Evolutionary conservation across 2,797 vertebrate genomes (phyloP).

Genomic region (Amniataba percoides): DNA sequence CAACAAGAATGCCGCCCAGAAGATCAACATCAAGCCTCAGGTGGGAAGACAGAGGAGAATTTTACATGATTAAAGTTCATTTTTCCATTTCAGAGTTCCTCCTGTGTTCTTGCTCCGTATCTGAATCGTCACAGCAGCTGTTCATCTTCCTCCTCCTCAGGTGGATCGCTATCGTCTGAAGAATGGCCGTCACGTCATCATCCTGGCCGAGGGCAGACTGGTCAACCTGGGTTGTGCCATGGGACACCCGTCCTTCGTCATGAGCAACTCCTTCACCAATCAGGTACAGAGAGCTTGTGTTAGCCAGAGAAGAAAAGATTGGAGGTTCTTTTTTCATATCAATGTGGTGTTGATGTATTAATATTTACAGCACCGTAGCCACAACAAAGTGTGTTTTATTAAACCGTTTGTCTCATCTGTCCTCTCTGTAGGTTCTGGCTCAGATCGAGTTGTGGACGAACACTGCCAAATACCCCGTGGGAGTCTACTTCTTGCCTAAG

Average conservation of each 20-base stretch:
- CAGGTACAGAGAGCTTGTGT: conserved; percentile 79
- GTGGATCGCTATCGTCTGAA: conserved; percentile 94
- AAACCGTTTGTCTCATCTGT: neutral
- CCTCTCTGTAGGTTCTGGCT: conserved; percentile 87
- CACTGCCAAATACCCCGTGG: conserved; percentile 90
- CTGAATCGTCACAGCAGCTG: neutral
- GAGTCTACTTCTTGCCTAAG: conserved; percentile 98
- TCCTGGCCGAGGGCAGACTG: conserved; percentile 94
- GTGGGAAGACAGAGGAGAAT: no score
- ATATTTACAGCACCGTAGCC: neutral
- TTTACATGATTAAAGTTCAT: no score
- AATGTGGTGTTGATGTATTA: no score
- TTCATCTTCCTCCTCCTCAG: conserved; percentile 75
- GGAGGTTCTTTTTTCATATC: no score
- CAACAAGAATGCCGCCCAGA: conserved; percentile 89
- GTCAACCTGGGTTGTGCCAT: conserved; percentile 98
- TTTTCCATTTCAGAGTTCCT: no score
- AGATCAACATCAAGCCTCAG: conserved; percentile 96
- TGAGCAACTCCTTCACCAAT: conserved; percentile 99
- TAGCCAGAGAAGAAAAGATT: neutral
- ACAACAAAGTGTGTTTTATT: no score
- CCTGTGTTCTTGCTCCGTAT: no score
- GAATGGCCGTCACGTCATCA: conserved; percentile 91
- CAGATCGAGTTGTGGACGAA: conserved; percentile 98
- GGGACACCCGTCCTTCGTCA: conserved; percentile 98